These are phyloP conservation scores for Schizopygopsis malacanthus DNA, from an alignment of 2,797 vertebrate species.

Conservation along the genomic window DNA sequence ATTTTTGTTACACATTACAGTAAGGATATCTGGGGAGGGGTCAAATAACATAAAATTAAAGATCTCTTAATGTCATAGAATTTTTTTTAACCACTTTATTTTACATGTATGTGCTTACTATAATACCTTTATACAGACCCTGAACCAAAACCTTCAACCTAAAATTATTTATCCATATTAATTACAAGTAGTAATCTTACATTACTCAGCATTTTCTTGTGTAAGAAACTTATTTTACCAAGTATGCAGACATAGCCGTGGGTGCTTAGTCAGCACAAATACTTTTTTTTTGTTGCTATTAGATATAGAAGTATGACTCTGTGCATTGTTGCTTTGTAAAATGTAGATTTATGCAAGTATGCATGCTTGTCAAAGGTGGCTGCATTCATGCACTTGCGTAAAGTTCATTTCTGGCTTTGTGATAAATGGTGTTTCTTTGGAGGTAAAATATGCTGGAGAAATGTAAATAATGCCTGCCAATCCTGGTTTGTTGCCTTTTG, in stretches of 20 bases:
- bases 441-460: conserved; percentile 60
- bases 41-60: too few species aligned
- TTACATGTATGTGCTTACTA: not conserved
- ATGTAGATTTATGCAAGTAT: not conserved
- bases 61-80: not conserved
- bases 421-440: conserved; percentile 47
- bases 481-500: not conserved
- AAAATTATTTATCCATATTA: not conserved
- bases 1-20: not conserved
- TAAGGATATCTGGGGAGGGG: not conserved
- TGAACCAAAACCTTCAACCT: not conserved
- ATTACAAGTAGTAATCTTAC: not conserved
- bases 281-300: not conserved
- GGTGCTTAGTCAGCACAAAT: not conserved
- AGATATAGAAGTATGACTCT: not conserved
- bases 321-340: not conserved
- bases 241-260: not conserved
- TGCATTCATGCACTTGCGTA: not conserved
- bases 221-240: not conserved
- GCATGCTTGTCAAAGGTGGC: not conserved
- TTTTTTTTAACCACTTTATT: not conserved
- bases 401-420: not conserved
- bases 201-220: not conserved
- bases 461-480: conserved; percentile 24
- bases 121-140: not conserved